Evolutionary conservation across 2,888 invertebrate species (phyloP).

Genomic region (Polylopha cassiicola): DNA sequence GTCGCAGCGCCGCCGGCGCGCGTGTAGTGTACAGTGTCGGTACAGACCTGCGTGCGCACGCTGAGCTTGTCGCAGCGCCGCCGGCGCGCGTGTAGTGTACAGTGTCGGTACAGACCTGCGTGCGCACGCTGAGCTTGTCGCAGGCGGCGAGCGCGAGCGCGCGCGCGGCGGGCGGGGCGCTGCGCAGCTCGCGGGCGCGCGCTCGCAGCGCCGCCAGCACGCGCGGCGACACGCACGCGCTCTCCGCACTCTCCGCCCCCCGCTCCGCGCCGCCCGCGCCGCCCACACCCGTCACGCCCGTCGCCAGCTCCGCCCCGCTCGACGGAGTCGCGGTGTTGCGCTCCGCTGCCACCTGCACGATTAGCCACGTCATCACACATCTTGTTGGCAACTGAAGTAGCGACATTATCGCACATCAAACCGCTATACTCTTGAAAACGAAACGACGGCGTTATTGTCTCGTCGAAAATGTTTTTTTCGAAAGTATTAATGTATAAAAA

Average conservation of each 20-base stretch:
- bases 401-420: too few relatives aligned
- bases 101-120: slow-evolving; percentile 77
- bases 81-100: slow-evolving; percentile 24
- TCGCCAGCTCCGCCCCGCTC: slow-evolving; percentile 6
- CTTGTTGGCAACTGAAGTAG: too few relatives aligned
- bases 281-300: slow-evolving; percentile 13
- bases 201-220: slow-evolving; percentile 88
- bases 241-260: slow-evolving; percentile 30
- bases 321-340: slow-evolving; percentile 14
- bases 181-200: slow-evolving; percentile 89
- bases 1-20: too few relatives aligned
- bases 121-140: slow-evolving; percentile 85
- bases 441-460: too few relatives aligned
- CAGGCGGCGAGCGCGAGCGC: slow-evolving; percentile 86
- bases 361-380: neutral
- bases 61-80: slow-evolving; percentile 29
- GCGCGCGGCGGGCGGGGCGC: slow-evolving; percentile 86
- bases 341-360: slow-evolving; percentile 38
- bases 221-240: slow-evolving; percentile 80
- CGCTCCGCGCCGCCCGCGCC: slow-evolving; percentile 17
- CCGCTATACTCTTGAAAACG: too few relatives aligned
- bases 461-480: too few relatives aligned
- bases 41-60: too few relatives aligned
- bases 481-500: too few relatives aligned
- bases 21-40: too few relatives aligned